Base-by-base conservation (phyloP, 2,113 vertebrate genomes). In the Pithys albifrons region DNA sequence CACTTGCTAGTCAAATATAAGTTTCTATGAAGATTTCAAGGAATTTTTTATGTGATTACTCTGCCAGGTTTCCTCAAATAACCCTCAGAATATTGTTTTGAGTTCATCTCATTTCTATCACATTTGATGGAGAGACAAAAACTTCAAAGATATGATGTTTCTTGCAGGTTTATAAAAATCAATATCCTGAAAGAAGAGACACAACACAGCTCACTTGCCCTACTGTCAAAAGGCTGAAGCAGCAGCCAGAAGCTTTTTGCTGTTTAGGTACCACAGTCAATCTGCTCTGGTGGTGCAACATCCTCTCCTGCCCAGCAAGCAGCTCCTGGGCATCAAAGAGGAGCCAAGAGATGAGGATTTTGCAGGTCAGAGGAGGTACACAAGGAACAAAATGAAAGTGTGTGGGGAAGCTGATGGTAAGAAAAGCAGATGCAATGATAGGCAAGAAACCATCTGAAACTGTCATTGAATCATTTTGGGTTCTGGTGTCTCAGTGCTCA, bases 1-100 rank as follows among this genome's bases (percentile, higher is more conserved):
- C 1, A 0, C 13, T 45, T 0, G 0, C 33, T 29, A 24, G 10
- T 55, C 51, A 66, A 1, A 14, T 7, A 59, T 24, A 74, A 45
- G 29, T 59, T 64, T 48, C 49, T 80, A 46, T 19, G 31, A 78
- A 39, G 55, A 43, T 29, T 39, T 52, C 7, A 27, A 49, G 23
- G 3, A 13, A 0, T 24, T 33, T 64, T 23, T 35, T 6, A 7
- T 28, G 16, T 13, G 45, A 58, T 49, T 61, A 78, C 65, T 41
- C 54, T 33, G 51, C 16, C 9, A 25, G 35, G 19, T 66, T 55
- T 52, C 37, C 62, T 64, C 65, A 48, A 46, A 51, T n/a, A 67
- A 45, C 16, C 17, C 49, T 33, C 45, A 37, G 23, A 48, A 23
- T 8, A 84, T 45, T 4, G 2, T 75, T 79, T 52, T 48, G 43